Conservation (phyloP, 2,797 vertebrate genomes). For the Salmo trutta region DNA sequence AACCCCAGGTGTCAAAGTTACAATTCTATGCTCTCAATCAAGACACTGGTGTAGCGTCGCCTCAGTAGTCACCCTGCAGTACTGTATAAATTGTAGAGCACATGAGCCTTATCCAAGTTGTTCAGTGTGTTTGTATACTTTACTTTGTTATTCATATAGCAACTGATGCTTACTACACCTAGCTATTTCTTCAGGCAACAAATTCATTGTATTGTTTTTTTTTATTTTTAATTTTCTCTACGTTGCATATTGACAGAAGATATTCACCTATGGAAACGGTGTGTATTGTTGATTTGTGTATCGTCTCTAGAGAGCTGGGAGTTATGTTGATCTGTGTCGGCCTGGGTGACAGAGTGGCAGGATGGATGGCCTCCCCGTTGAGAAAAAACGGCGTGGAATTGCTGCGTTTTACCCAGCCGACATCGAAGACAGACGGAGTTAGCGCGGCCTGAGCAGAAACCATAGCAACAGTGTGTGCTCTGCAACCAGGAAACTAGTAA, state of each 20-base stretch:
- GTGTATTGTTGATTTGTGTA: conserved; percentile 37
- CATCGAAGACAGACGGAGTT: conserved; percentile 70
- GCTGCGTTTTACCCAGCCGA: conserved; percentile 63
- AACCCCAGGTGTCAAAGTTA: conserved; percentile 51
- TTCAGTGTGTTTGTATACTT: too few relatives aligned
- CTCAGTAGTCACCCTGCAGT: conserved; percentile 35
- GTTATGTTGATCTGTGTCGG: conserved; percentile 45
- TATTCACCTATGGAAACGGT: conserved; percentile 44
- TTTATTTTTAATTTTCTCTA: conserved; percentile 41
- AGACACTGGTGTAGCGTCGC: conserved; percentile 32
- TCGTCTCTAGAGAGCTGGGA: conserved; percentile 35
- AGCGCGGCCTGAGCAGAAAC: conserved; percentile 51
- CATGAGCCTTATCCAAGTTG: too few relatives aligned
- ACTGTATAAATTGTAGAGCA: not conserved
- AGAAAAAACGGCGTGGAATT: conserved; percentile 66
- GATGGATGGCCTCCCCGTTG: conserved; percentile 51
- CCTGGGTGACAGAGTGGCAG: conserved; percentile 42
- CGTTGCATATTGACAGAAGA: conserved; percentile 44
- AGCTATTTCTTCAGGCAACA: not conserved
- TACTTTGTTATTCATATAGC: not conserved
- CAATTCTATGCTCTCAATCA: conserved; percentile 42
- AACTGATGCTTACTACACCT: not conserved
- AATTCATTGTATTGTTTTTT: not conserved
- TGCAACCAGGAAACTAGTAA: conserved; percentile 58
- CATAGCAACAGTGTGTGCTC: conserved; percentile 66